These are phyloP conservation scores for Seison nebaliae DNA, from an alignment of 1,140 invertebrate genomes.

Conservation along the genomic window DNA sequence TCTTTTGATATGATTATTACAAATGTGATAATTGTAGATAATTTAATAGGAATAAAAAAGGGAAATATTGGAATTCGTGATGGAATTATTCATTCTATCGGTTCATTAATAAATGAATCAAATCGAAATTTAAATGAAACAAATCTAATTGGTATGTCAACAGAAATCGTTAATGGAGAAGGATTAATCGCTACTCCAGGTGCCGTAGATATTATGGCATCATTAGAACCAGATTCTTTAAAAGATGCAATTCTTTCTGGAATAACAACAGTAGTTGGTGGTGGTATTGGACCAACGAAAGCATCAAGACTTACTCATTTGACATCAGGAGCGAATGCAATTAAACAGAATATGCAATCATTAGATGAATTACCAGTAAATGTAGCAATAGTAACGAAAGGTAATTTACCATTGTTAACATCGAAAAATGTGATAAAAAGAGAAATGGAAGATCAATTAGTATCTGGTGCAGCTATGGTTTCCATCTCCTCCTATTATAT, in stretches of 20 bases:
- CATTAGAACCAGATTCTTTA: constrained; percentile 13
- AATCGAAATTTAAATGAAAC: constrained; percentile 19
- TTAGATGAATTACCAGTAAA: constrained; percentile 26
- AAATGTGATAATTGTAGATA: constrained; percentile 25
- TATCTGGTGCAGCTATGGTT: constrained; percentile 24
- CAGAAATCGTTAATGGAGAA: constrained; percentile 26
- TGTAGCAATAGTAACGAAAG: constrained; percentile 27
- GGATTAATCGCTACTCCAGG: constrained; percentile 25
- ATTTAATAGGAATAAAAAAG: constrained; percentile 23
- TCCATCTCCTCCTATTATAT: neutral
- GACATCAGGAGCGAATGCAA: constrained; percentile 24
- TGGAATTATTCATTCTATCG: constrained; percentile 22
- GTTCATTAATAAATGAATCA: constrained; percentile 28
- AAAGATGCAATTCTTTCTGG: constrained; percentile 23
- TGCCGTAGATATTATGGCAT: constrained; percentile 19
- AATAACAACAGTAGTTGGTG: constrained; percentile 26
- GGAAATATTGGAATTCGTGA: constrained; percentile 28
- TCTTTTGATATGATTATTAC: constrained; percentile 27
- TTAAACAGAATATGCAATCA: constrained; percentile 25
- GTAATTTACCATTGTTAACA: constrained; percentile 19
- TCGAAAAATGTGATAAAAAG: constrained; percentile 14
- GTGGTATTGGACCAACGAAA: constrained; percentile 25
- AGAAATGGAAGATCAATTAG: constrained; percentile 23
- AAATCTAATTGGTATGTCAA: constrained; percentile 22
- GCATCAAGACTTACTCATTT: constrained; percentile 26